Percentiles rank a stretch among this genome's conserved stretches.
Conservation (phyloP, 2,797 vertebrate species). For the Amphiprion clarkii region DNA sequence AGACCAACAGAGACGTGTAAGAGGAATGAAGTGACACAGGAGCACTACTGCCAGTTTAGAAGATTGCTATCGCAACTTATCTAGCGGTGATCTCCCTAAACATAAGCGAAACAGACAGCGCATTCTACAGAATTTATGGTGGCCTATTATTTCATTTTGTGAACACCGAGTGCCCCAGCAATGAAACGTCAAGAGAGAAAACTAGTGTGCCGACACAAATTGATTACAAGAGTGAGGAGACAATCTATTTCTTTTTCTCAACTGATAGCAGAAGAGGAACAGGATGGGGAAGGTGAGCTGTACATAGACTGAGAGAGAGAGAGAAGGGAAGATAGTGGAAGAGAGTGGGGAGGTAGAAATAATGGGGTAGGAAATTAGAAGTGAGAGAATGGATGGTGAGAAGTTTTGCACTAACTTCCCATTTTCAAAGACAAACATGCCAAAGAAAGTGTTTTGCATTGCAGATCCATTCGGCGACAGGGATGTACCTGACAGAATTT, state of each 20-base stretch:
- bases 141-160: conserved; percentile 76
- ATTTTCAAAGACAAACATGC: conserved; percentile 78
- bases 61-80: conserved; percentile 66
- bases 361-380: conserved; percentile 30
- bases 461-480: conserved; percentile 72
- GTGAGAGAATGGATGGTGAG: conserved; percentile 29
- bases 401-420: conserved; percentile 63
- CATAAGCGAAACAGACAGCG: conserved; percentile 66
- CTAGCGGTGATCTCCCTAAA: conserved; percentile 60
- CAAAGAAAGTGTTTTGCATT: conserved; percentile 69
- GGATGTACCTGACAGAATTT: conserved; percentile 51
- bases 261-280: conserved; percentile 67
- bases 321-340: background rate
- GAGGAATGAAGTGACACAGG: conserved; percentile 26
- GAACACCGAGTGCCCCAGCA: conserved; percentile 73
- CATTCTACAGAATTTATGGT: conserved; percentile 72
- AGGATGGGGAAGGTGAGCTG: conserved; percentile 43
- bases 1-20: conserved; percentile 21
- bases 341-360: conserved; percentile 1
- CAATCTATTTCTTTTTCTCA: conserved; percentile 77
- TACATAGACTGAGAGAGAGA: conserved; percentile 24
- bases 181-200: conserved; percentile 67
- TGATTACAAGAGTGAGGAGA: conserved; percentile 76
- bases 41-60: conserved; percentile 33
- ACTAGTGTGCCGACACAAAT: conserved; percentile 79